Evolutionary conservation across 2,113 vertebrate species (phyloP), one percentile per base, ranked within the genome.

Genomic region (Egretta garzetta): DNA sequence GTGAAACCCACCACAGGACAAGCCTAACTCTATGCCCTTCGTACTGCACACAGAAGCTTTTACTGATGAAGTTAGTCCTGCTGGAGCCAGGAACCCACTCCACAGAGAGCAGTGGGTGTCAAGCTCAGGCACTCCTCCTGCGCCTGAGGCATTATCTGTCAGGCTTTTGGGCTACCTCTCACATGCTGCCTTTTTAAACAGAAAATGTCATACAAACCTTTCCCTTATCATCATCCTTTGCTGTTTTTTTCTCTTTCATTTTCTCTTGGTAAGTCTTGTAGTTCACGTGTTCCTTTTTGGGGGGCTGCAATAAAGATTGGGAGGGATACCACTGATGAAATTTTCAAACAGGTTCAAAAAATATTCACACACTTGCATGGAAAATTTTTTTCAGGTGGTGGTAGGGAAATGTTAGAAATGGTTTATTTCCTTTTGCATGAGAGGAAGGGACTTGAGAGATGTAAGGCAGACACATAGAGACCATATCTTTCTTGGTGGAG

Each of bases 261-360:
- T 98, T 98, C 91, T 99, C 97, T 97, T 99, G 99, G 62, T 99
- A 98, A 56, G 62, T 77, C 98, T 98, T 99, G 96, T 99, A 99
- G 97, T 99, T 99, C 68, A 99, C 26, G 2, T 98, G 98, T 52
- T 97, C 96, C 55, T 98, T 99, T 97, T 99, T 99, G 3, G 99
- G 99, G 64, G 99, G 99, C 99, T 99, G 95, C 71, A 98, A 92
- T 13, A 21, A 72, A 90, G 63, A 92, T 86, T 15, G 35, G 32
- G 56, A 93, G 27, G 6, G 30, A 67, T 37, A 75, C 2, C 32
- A 50, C 35, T 37, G 43, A 70, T 23, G 13, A 71, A 55, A 71
- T 80, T 74, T 86, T 90, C n/a, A 72, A 60, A 68, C 9, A 52
- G 7, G 12, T 75, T 91, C 6, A 85, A 85, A 70, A 92, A 68